Evolutionary conservation across 2,888 invertebrate genomes (phyloP).

Genomic region (Hydraecia micacea): DNA sequence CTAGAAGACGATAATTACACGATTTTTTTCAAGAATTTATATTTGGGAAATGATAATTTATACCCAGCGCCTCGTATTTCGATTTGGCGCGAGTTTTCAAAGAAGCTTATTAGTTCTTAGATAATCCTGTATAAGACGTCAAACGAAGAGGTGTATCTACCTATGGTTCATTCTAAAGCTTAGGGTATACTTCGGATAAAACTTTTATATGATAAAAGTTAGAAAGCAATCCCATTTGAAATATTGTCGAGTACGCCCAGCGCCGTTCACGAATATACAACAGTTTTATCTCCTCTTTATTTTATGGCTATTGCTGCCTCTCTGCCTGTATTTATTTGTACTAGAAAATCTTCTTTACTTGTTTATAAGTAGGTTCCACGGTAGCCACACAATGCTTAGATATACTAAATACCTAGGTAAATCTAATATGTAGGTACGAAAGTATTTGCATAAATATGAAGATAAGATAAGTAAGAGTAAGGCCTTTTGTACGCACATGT

Average conservation of each 20-base stretch:
- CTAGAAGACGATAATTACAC: no score
- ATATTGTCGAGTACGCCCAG: constrained; percentile 43
- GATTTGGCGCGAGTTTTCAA: no score
- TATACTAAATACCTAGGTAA: neutral
- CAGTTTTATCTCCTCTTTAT: constrained; percentile 25
- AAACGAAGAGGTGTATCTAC: neutral
- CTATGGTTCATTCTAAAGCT: neutral
- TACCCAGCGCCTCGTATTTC: no score
- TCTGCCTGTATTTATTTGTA: constrained; percentile 3
- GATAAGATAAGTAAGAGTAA: constrained; percentile 12
- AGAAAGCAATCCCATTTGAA: constrained; percentile 50
- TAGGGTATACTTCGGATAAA: constrained; percentile 9
- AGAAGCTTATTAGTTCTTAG: no score
- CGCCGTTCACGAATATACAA: constrained; percentile 16
- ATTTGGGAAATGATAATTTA: no score
- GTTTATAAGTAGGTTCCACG: neutral
- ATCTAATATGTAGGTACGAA: neutral
- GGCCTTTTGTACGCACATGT: neutral
- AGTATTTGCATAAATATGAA: constrained; percentile 17
- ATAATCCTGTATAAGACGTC: no score
- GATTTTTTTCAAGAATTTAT: no score
- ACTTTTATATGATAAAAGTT: constrained; percentile 56
- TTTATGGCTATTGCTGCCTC: constrained; percentile 23
- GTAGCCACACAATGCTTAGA: neutral
- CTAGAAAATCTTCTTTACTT: neutral